Conservation (phyloP, 2,888 invertebrate genomes). For the Morpho helenor region DNA sequence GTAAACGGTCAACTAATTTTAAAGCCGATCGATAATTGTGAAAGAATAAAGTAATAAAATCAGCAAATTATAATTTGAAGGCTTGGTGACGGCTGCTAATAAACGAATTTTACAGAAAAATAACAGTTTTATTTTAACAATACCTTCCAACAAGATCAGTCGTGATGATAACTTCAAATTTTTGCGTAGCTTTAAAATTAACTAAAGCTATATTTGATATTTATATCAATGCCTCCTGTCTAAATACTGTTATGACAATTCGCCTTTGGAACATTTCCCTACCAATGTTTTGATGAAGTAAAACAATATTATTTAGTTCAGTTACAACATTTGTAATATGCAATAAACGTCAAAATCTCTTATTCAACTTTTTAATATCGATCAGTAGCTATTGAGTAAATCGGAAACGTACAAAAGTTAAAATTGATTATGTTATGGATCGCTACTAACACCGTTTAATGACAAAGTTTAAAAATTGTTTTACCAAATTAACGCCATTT, state of each 20-base stretch:
- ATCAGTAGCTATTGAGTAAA: neutral
- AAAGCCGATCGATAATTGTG: too few relatives aligned
- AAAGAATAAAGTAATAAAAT: too few relatives aligned
- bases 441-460: neutral
- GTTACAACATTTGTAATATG: too few relatives aligned
- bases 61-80: slow-evolving; percentile 28
- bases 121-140: neutral
- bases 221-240: too few relatives aligned
- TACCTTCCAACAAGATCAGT: too few relatives aligned
- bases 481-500: too few relatives aligned
- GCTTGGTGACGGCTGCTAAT: slow-evolving; percentile 42
- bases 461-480: neutral
- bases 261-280: too few relatives aligned
- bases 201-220: too few relatives aligned
- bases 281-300: neutral
- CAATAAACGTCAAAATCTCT: neutral
- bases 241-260: too few relatives aligned
- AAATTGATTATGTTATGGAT: neutral
- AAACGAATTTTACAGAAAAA: slow-evolving; percentile 28
- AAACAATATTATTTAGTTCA: neutral
- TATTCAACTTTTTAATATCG: neutral
- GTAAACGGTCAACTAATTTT: too few relatives aligned
- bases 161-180: too few relatives aligned
- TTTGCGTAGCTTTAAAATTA: too few relatives aligned
- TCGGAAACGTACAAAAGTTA: neutral